phyloP scores from a whole-genome alignment of 23 tunicate genomes.

The Halocynthia roretzi region DNA sequence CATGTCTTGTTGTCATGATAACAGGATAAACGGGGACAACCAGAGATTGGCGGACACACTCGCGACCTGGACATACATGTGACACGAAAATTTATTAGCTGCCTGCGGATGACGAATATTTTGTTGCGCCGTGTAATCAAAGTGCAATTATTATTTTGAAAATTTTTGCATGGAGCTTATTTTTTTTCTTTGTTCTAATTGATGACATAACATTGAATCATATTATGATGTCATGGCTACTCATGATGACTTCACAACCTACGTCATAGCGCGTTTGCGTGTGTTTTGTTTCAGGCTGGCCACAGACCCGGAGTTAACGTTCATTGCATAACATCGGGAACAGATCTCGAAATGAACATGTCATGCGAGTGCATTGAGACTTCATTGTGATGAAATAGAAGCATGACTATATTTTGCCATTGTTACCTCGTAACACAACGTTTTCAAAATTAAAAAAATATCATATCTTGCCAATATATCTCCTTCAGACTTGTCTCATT shows the following conservation, averaged over 20 bases:
- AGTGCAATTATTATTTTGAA: too few relatives aligned
- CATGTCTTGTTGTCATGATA: conserved; percentile 8
- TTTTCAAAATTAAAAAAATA: not conserved
- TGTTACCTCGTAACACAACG: not conserved
- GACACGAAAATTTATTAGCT: conserved; percentile 12
- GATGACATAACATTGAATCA: too few relatives aligned
- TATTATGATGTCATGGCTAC: too few relatives aligned
- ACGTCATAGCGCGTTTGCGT: too few relatives aligned
- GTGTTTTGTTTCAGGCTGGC: too few relatives aligned
- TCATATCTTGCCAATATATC: not conserved
- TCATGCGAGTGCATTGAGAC: too few relatives aligned
- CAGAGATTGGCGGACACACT: conserved; percentile 73
- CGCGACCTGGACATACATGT: conserved; percentile 85
- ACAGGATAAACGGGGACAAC: conserved; percentile 44
- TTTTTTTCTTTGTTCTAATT: too few relatives aligned
- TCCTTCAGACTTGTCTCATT: conserved; percentile 2
- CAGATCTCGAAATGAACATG: too few relatives aligned
- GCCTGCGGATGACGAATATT: not conserved
- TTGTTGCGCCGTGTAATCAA: not conserved
- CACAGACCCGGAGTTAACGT: conserved; percentile 18
- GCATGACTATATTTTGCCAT: not conserved
- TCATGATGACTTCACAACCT: too few relatives aligned
- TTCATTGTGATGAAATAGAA: too few relatives aligned
- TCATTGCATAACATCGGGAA: conserved; percentile 15
- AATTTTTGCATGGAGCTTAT: too few relatives aligned